Conservation (phyloP, 1,140 invertebrate species). For the Euwallacea fornicatus region DNA sequence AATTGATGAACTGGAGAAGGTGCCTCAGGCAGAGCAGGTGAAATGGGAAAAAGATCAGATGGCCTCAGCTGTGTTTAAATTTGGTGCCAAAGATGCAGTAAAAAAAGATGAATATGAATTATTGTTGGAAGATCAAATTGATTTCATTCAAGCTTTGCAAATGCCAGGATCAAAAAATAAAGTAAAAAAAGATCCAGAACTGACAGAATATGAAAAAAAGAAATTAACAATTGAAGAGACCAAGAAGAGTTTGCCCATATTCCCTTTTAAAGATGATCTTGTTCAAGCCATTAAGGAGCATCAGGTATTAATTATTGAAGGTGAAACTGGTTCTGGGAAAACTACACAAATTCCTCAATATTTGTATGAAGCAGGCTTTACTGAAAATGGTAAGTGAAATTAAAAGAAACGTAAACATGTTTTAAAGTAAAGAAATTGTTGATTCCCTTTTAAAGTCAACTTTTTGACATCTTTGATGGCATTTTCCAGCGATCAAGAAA, state of each 20-base stretch:
- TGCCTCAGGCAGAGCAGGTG: slow-evolving; percentile 89
- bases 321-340: slow-evolving; percentile 97
- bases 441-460: no score
- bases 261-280: slow-evolving; percentile 86
- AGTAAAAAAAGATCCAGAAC: slow-evolving; percentile 55
- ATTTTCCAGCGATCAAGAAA: no score
- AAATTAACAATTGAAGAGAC: slow-evolving; percentile 89
- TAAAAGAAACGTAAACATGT: no score
- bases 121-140: slow-evolving; percentile 93
- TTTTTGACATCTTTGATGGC: no score
- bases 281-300: slow-evolving; percentile 86
- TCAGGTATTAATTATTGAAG: slow-evolving; percentile 93
- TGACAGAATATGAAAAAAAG: slow-evolving; percentile 73
- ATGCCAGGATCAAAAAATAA: slow-evolving; percentile 62
- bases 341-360: slow-evolving; percentile 99
- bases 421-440: no score
- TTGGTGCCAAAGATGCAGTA: slow-evolving; percentile 84
- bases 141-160: slow-evolving; percentile 93
- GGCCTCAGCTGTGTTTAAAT: slow-evolving; percentile 86
- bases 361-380: slow-evolving; percentile 89
- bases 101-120: slow-evolving; percentile 89
- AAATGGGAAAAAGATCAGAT: slow-evolving; percentile 99
- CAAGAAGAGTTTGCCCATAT: slow-evolving; percentile 91
- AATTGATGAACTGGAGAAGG: slow-evolving; percentile 82
- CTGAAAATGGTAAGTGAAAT: slow-evolving; percentile 67